A percentile compares a stretch with the other conserved stretches of the same genome.
phyloP scores from a whole-genome alignment of 2,888 invertebrate species.

The Xanthorhoe designata region DNA sequence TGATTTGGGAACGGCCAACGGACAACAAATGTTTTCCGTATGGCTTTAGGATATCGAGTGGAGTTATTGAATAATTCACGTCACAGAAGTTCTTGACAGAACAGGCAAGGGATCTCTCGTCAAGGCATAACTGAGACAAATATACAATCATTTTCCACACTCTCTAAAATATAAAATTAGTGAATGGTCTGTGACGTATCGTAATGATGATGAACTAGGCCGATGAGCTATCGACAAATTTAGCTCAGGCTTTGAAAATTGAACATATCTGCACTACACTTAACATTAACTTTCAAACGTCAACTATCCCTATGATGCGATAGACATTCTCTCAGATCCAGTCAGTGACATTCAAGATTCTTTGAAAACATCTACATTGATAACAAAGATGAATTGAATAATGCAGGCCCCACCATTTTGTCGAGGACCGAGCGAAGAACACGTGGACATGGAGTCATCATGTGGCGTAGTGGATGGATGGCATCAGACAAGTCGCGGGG shows the following conservation, averaged over 20 bases:
- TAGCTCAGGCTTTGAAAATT: no score
- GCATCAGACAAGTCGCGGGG: no score
- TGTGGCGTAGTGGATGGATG: no score
- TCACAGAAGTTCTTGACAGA: neutral
- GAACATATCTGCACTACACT: no score
- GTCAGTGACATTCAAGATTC: neutral
- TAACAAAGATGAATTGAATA: neutral
- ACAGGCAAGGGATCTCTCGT: neutral
- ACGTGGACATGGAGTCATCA: no score
- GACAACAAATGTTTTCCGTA: neutral
- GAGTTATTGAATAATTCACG: neutral
- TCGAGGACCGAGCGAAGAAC: no score
- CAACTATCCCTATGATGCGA: no score
- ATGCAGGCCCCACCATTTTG: neutral
- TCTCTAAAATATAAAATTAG: neutral
- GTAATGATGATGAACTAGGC: neutral
- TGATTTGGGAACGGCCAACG: conserved; percentile 18
- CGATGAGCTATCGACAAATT: no score
- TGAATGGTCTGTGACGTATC: neutral
- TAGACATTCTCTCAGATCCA: no score
- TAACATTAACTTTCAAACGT: no score
- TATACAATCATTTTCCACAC: neutral
- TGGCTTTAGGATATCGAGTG: neutral
- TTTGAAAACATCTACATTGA: neutral
- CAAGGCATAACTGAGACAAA: neutral